These are phyloP conservation scores for Zophobas atratus DNA, from an alignment of 1,140 invertebrate species.

Conservation along the genomic window DNA sequence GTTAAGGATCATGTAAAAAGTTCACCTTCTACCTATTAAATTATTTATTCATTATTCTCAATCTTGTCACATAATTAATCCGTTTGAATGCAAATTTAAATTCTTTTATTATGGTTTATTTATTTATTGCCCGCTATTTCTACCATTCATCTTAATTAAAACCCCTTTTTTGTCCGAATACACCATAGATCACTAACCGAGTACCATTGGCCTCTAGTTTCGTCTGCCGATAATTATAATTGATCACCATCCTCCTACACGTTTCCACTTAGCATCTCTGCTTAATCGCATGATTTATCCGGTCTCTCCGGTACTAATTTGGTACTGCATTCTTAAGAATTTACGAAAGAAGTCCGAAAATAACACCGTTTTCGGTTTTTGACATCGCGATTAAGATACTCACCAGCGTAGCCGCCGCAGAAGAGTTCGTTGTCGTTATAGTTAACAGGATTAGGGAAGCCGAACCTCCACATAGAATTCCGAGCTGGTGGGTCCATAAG, in stretches of 20 bases:
- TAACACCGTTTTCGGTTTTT: conserved; percentile 5
- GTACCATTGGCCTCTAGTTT: too few species aligned
- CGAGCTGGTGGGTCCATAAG: conserved; percentile 92
- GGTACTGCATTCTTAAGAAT: conserved; percentile 23
- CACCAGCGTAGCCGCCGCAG: conserved; percentile 89
- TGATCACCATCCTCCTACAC: conserved; percentile 19
- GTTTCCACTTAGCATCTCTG: conserved; percentile 6
- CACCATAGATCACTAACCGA: too few species aligned
- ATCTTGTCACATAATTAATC: not conserved
- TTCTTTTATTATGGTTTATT: not conserved
- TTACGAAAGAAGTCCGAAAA: conserved; percentile 7
- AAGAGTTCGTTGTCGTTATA: conserved; percentile 93
- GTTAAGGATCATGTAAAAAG: not conserved
- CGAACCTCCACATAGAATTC: conserved; percentile 95
- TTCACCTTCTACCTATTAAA: not conserved
- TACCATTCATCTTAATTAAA: not conserved
- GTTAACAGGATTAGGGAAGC: conserved; percentile 92
- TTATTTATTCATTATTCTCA: not conserved
- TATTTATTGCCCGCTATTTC: not conserved
- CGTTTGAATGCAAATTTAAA: not conserved
- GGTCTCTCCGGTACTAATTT: conserved; percentile 21
- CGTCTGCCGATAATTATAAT: not conserved
- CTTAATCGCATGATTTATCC: conserved; percentile 28
- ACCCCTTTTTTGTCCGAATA: not conserved
- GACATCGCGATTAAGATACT: conserved; percentile 51